Base-by-base conservation (phyloP, 2,888 invertebrate species). In the Drosophila cognata region DNA sequence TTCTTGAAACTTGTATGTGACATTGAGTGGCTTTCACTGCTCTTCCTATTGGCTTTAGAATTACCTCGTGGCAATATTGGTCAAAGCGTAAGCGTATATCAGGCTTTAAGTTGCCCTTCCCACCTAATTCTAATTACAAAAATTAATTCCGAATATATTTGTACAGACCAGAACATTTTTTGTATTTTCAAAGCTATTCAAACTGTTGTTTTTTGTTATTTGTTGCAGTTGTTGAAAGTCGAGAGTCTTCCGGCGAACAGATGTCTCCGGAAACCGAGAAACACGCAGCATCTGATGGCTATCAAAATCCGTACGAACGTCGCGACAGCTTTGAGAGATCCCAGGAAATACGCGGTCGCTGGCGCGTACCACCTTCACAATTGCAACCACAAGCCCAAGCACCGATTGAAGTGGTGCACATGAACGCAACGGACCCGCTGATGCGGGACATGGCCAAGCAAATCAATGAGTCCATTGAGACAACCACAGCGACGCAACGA, bases 391-490 rank as follows among this genome's bases (percentile, higher is more conserved):
- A 70, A 38, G 18, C 51, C 1, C 61, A 68, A 2, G 38, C 64
- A 0, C 56, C 77, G 2, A 41, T 84, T 29, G 77, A 88, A 56
- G 69, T 82, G 11, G 70, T 74, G 3, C 76, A 57, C 35, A 53
- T 82, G 31, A 84, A 91, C 62, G 65, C 68, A 18, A 69, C 77
- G 4, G 88, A 92, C 77, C 69, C 86, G 0, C 28, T 67, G 25
- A 59, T 84, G 16, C 66, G 71, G 35, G 78, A 79, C 10, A 73
- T 85, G 73, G 81, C 81, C 52, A 84, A 84, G 53, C 88, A 90
- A 71, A 85, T 90, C 31, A 91, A 89, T 63, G 84, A 91, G 35
- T 88, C 91, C 7, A 59, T 81, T 29, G 90, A 87, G n/a, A 71
- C 82, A 6, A 81, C 81, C 8, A 67, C 79, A 8, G 31, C 56